phyloP scores from a whole-genome alignment of 1,140 invertebrate species.

The Leptoteleia sp. region DNA sequence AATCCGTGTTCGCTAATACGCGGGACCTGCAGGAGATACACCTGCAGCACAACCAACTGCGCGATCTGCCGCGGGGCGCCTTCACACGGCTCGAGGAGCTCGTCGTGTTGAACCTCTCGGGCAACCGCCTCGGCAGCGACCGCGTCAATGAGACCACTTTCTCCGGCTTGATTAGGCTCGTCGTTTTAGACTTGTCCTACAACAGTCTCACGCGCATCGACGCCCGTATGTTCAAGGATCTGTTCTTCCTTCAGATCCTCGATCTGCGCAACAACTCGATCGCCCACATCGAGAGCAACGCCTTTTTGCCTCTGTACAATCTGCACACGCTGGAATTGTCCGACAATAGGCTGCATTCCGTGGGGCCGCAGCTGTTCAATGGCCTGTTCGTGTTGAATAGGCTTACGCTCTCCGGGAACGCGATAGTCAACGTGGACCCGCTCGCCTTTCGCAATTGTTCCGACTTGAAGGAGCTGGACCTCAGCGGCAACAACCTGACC shows the following conservation, averaged over 20 bases:
- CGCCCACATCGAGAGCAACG: constrained; percentile 91
- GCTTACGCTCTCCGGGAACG: constrained; percentile 91
- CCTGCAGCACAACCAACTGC: constrained; percentile 89
- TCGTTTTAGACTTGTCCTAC: constrained; percentile 91
- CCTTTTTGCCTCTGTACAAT: constrained; percentile 92
- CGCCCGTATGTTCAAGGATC: constrained; percentile 91
- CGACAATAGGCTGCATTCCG: constrained; percentile 90
- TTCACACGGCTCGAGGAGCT: constrained; percentile 92
- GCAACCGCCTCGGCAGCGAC: constrained; percentile 91
- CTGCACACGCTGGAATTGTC: constrained; percentile 92
- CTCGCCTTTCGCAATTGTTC: constrained; percentile 95
- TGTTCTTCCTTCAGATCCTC: constrained; percentile 93
- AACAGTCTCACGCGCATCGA: constrained; percentile 91
- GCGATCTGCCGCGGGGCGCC: constrained; percentile 88
- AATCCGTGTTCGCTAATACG: constrained; percentile 88
- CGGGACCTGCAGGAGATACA: constrained; percentile 91
- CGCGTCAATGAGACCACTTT: constrained; percentile 92
- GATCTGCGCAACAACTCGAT: constrained; percentile 94
- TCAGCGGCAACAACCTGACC: constrained; percentile 91
- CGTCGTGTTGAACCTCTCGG: constrained; percentile 91
- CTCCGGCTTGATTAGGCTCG: constrained; percentile 89
- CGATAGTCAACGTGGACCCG: constrained; percentile 88
- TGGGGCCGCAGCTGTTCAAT: constrained; percentile 91
- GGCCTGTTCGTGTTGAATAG: constrained; percentile 91
- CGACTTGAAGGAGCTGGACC: constrained; percentile 93